These are phyloP conservation scores for Fragum fragum DNA, from an alignment of 2,888 invertebrate species.

Conservation along the genomic window DNA sequence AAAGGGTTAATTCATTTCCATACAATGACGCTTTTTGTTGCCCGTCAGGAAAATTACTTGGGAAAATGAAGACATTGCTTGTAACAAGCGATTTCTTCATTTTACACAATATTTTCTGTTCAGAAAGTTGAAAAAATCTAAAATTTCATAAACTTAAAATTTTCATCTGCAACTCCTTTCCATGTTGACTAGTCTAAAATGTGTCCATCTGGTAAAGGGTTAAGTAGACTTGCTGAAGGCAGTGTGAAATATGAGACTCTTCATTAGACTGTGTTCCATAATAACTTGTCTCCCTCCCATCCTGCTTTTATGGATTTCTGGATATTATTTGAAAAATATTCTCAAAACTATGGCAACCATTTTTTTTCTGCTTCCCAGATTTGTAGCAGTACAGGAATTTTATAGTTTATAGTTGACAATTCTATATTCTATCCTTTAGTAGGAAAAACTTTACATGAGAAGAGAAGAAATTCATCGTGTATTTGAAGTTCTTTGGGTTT, in stretches of 20 bases:
- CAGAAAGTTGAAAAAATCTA: no score
- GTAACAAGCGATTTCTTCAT: no score
- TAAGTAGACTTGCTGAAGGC: neutral
- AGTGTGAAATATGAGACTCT: constrained; percentile 6
- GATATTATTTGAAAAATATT: constrained; percentile 3
- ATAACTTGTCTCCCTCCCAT: constrained; percentile 14
- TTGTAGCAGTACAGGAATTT: neutral
- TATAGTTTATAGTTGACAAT: neutral
- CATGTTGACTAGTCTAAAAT: neutral
- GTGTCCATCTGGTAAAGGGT: neutral
- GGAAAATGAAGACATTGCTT: no score
- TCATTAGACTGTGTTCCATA: constrained; percentile 7
- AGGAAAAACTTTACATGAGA: no score
- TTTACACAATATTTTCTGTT: no score
- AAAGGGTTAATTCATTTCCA: no score
- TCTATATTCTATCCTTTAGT: neutral
- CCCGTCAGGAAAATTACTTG: no score
- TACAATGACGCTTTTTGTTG: no score
- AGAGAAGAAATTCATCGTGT: no score
- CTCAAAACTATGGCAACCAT: neutral
- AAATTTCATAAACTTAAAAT: no score
- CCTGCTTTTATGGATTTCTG: constrained; percentile 12
- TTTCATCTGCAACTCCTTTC: neutral
- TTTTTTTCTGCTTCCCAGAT: neutral
- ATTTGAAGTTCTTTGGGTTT: no score